Conservation (phyloP, 2,888 invertebrate species). For the Hirtodrosophila confusa region DNA sequence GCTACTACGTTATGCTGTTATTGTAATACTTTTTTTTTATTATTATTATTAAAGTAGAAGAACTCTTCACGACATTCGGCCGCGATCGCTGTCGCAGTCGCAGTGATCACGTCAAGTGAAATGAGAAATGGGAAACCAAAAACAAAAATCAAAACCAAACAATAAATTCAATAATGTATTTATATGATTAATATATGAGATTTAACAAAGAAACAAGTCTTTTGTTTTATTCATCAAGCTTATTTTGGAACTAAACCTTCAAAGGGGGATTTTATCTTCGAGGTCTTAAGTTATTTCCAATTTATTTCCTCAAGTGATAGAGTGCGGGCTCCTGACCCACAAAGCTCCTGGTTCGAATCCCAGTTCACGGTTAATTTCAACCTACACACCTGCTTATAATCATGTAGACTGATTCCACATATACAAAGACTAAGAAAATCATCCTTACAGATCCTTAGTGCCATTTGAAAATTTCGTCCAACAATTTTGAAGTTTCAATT, state of each 20-base stretch:
- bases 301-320: too few species aligned
- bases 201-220: slow-evolving; percentile 59
- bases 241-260: neutral
- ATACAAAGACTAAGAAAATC: too few species aligned
- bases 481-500: too few species aligned
- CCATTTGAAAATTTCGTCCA: too few species aligned
- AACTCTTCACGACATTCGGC: slow-evolving; percentile 53
- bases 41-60: slow-evolving; percentile 74
- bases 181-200: slow-evolving; percentile 76
- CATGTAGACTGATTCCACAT: too few species aligned
- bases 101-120: slow-evolving; percentile 35
- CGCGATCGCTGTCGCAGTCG: slow-evolving; percentile 26
- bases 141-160: slow-evolving; percentile 37
- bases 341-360: too few species aligned
- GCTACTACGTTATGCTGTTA: slow-evolving; percentile 75
- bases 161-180: slow-evolving; percentile 75
- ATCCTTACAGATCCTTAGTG: too few species aligned
- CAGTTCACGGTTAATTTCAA: too few species aligned
- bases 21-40: slow-evolving; percentile 75
- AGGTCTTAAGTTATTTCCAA: too few species aligned
- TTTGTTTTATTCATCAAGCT: neutral
- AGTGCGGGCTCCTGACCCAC: too few species aligned
- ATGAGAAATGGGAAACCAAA: slow-evolving; percentile 29
- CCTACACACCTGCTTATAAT: too few species aligned
- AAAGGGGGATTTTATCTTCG: too few species aligned